Base-by-base conservation (phyloP, 64 coral and sea anemone species). In the Acropora tenuis region DNA sequence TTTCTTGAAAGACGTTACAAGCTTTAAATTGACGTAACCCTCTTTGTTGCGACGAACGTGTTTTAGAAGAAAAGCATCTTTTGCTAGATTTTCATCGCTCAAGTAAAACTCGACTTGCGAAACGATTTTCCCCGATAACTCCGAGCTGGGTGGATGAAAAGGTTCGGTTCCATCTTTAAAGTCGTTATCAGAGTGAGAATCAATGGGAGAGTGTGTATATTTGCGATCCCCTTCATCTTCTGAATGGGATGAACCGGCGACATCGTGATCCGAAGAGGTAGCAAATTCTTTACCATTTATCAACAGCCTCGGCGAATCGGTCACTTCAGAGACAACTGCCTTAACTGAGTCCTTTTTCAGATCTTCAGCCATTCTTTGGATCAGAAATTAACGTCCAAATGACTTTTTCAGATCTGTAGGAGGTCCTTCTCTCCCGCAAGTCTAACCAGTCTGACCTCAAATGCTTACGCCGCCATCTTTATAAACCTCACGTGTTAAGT, bases 1-100 rank as follows among this genome's bases (percentile, higher is more conserved):
- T 80, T 99, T 99, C 82, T 99, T 99, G 89, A 99, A 99, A 18
- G 97, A 99, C 58, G 97, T 99, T 74, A 99, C 96, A 1, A 99
- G 94, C 88, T 99, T 99, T 42, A 99, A 79, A 61, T 99, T 99
- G 8, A 99, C 97, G 40, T 91, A 99, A 1, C 97, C 97, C 74
- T 99, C 97, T 89, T 96, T 99, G 88, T 99, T 95, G 9, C 97
- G 91, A 44, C 97, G 91, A 30, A 99, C 97, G 88, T 99, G 97
- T 49, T 99, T 99, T 67, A 99, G 88, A 30, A 99, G 80, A 73
- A 99, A 99, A 8, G 97, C 97, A 91, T 99, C 97, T 74, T 89
- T 88, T 12, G 90, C 91, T 65, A 99, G 53, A 48, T 95, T 96
- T 44, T 96, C 97, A 30, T 96, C 97, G 76, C 97, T 93, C 85